Evolutionary conservation across 2,113 vertebrate genomes (phyloP).

Genomic region (Psettodes erumei): DNA sequence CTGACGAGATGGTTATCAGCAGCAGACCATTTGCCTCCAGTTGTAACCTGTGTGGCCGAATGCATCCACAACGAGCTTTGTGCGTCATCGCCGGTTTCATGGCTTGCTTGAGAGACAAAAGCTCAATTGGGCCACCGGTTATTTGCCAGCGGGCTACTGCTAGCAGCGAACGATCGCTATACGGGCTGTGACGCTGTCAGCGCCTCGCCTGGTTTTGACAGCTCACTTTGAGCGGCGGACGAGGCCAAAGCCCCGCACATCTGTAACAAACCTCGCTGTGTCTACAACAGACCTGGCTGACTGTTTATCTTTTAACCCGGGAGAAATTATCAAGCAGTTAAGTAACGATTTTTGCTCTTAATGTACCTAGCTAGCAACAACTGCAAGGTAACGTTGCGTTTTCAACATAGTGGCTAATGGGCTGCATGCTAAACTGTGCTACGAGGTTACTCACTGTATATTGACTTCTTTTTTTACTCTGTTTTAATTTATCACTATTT

Average conservation of each 20-base stretch:
- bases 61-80: fast-evolving
- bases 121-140: fast-evolving
- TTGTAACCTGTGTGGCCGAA: background rate
- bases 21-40: background rate
- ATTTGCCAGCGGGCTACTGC: slow-evolving; percentile 41
- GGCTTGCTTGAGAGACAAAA: background rate
- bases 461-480: background rate
- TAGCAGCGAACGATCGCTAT: slow-evolving; percentile 45
- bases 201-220: slow-evolving; percentile 70
- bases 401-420: background rate
- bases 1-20: slow-evolving; percentile 11
- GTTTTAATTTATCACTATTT: background rate
- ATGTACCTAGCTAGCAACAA: background rate
- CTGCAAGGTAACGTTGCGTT: background rate
- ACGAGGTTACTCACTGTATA: fast-evolving
- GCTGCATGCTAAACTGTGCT: background rate
- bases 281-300: background rate
- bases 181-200: slow-evolving; percentile 69
- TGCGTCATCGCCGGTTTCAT: fast-evolving
- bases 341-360: background rate
- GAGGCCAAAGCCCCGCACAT: slow-evolving; percentile 41
- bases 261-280: background rate
- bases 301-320: background rate
- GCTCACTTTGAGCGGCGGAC: slow-evolving; percentile 48
- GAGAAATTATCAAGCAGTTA: background rate